Evolutionary conservation across 2,888 invertebrate genomes (phyloP), one percentile per base, ranked within the genome.

Genomic region (Pteria penguin): DNA sequence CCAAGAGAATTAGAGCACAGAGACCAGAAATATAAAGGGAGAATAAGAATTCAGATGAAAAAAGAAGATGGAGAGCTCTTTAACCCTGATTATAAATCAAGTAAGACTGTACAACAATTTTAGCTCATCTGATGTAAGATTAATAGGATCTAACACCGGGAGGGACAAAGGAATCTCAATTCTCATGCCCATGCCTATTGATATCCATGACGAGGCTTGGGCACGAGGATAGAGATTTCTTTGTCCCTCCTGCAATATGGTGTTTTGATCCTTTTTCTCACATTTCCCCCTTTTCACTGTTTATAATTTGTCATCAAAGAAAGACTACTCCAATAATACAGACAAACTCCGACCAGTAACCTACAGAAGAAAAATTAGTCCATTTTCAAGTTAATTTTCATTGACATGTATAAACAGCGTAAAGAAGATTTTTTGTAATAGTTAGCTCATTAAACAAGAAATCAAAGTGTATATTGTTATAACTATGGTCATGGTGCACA

Each of bases 1-100:
- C 95, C 97, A 5, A 94, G 97, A 58, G 99, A 99, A 92, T 94
- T 95, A 75, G 98, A 98, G 91, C 96, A 97, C 93, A 82, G 88
- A 65, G 99, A 99, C 93, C 93, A 95, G 77, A 93, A 95, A 61
- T 95, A 94, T 88, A 94, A 97, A 83, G 99, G 99, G 0, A 94
- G 99, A 75, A 96, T 99, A 80, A 94, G 98, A 71, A 96, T 99
- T 0, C 98, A 99, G 90, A 93, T 99, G 77, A 97, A 95, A 90
- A 96, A 97, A 91, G 97, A 97, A 90, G 96, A 98, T 92, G 97
- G 97, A 0, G 93, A 94, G 26, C 95, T 95, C 0, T 93, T 95
- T 32, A 95, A 95, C 90, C 91, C 95, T 0, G 94, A 95, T 54
- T 96, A 95, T 87, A 94, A 95, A 0, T 94, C 95, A 0, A 94